Base-by-base conservation (phyloP, 2,888 invertebrate species). In the Nemotelus nigrinus region DNA sequence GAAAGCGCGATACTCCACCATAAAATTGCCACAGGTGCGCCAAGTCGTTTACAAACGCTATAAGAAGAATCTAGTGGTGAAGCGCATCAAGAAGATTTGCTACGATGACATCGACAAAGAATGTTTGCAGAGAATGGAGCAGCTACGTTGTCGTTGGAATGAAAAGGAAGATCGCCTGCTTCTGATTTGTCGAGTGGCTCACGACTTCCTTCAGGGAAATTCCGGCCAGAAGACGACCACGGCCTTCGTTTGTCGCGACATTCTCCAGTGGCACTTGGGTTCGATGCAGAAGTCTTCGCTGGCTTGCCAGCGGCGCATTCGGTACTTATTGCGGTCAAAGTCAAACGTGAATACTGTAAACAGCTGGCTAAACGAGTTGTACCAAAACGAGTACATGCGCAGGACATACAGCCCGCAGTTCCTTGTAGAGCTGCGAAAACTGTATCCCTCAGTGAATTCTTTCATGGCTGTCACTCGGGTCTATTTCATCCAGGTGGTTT, bases 111-210 rank as follows among this genome's bases (percentile, higher is more conserved):
- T 90, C 7, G 94, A 94, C 84, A 88, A 88, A 44, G 88, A 89
- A 80, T 93, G 93, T 0, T 83, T 92, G 67, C 89, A 90, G 67
- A 88, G 88, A 63, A 91, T 92, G 90, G 89, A 89, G 3, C 90
- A 89, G 48, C 82, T 90, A 43, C 88, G 90, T 4, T 90, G 92
- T 0, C 88, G 89, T 5, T 95, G 94, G 93, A 88, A 89, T 5
- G 84, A 89, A 0, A 88, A 89, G 55, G 95, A 95, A 85, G 94
- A 94, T 85, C 90, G 90, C 64, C 85, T 93, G 76, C 83, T 95
- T 2, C 86, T 93, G 65, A 88, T 94, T 80, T 91, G 92, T 80
- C 91, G 92, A 81, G 91, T 92, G 0, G 92, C 91, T 0, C 88
- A 89, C 80, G 63, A 45, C 10, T 74, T 74, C 44, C 39, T 74